Evolutionary conservation across 23 tunicate species (phyloP).

Genomic region (Halocynthia aurantium): DNA sequence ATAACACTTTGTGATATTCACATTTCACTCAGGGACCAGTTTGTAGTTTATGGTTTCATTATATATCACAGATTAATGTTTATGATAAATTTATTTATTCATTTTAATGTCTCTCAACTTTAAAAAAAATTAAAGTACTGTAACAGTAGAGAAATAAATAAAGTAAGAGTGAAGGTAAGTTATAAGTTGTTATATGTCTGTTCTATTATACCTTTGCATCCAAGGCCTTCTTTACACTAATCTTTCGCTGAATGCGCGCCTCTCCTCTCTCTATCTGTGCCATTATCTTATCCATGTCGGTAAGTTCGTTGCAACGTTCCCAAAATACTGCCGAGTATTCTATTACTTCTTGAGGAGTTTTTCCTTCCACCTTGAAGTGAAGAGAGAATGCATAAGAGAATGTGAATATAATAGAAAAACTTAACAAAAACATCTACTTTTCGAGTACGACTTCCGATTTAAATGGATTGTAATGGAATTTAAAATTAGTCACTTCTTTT

Average conservation of each 20-base stretch:
- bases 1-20: too few species aligned
- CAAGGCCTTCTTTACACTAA: constrained; percentile 94
- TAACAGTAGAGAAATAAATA: too few species aligned
- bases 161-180: too few species aligned
- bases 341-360: constrained; percentile 84
- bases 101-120: too few species aligned
- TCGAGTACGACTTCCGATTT: not conserved
- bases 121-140: too few species aligned
- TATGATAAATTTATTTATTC: too few species aligned
- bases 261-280: constrained; percentile 94
- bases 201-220: constrained; percentile 57
- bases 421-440: not conserved
- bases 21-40: too few species aligned
- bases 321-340: constrained; percentile 97
- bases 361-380: constrained; percentile 75
- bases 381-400: not conserved
- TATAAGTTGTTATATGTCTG: too few species aligned
- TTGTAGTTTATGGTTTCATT: too few species aligned
- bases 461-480: not conserved
- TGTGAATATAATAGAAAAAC: not conserved
- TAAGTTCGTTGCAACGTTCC: constrained; percentile 93
- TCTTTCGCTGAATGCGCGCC: constrained; percentile 80
- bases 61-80: too few species aligned
- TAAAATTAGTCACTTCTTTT: constrained; percentile 45
- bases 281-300: constrained; percentile 94